Percentiles rank a stretch among this genome's conserved stretches.
Evolutionary conservation across 2,797 vertebrate species (phyloP).

Genomic region (Kryptolebias ocellatus): DNA sequence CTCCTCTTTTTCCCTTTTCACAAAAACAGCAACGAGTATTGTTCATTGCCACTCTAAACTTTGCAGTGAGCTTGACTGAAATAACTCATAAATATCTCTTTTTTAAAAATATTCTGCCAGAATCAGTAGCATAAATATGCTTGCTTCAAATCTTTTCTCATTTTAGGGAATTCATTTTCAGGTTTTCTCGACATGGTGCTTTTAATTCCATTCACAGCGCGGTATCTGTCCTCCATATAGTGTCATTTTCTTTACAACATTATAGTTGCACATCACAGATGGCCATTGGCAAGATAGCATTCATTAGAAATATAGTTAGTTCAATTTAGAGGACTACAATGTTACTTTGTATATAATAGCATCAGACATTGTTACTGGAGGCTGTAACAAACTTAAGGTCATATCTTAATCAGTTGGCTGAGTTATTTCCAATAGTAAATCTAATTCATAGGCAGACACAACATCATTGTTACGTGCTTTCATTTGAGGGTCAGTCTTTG

Average conservation of each 20-base stretch:
- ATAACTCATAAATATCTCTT: constrained; percentile 27
- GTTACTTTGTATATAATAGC: constrained; percentile 58
- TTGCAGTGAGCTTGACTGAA: constrained; percentile 30
- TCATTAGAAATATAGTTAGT: constrained; percentile 66
- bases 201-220: constrained; percentile 61
- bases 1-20: constrained; percentile 34
- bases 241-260: constrained; percentile 48
- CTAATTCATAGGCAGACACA: constrained; percentile 53
- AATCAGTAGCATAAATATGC: constrained; percentile 42
- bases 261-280: constrained; percentile 67
- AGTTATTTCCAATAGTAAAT: constrained; percentile 57
- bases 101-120: constrained; percentile 33
- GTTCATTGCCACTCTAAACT: constrained; percentile 31
- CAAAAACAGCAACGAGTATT: constrained; percentile 56
- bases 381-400: constrained; percentile 54
- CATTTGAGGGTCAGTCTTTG: constrained; percentile 26
- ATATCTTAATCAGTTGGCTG: constrained; percentile 53
- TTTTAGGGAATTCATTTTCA: constrained; percentile 26
- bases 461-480: constrained; percentile 14
- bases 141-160: constrained; percentile 48
- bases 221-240: constrained; percentile 56
- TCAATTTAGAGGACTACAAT: constrained; percentile 55
- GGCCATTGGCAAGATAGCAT: constrained; percentile 53
- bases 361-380: constrained; percentile 55
- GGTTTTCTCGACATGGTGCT: constrained; percentile 46